Conservation (phyloP, 2,888 invertebrate genomes). For the Conomelus anceps region DNA sequence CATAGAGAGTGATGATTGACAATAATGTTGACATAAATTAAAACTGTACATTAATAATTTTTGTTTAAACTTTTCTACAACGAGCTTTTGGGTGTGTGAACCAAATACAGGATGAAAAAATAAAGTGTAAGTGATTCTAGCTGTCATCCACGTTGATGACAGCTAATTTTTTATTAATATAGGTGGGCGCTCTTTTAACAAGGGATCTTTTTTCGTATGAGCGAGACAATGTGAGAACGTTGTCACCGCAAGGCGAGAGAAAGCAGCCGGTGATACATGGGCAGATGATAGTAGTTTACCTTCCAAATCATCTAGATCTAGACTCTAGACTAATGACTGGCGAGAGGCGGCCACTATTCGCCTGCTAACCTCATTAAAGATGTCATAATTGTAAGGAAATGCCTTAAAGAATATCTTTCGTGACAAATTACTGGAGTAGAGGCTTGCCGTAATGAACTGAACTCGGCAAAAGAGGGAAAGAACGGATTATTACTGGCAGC, state of each 20-base stretch:
- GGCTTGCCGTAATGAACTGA: neutral
- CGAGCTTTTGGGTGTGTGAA: no score
- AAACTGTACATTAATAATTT: no score
- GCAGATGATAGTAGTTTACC: neutral
- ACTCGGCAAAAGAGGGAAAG: conserved; percentile 3
- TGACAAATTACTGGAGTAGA: neutral
- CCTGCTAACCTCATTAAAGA: neutral
- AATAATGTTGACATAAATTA: no score
- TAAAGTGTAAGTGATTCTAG: no score
- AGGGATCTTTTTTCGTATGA: neutral
- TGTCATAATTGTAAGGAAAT: neutral
- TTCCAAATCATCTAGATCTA: neutral
- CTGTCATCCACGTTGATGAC: no score
- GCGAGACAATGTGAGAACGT: neutral
- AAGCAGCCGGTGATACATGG: neutral
- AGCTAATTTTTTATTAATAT: no score
- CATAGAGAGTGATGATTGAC: no score
- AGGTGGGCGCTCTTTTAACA: no score
- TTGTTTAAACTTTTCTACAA: no score
- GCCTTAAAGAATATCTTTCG: neutral
- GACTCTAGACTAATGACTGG: neutral
- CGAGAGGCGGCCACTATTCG: neutral
- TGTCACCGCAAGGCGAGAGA: neutral
- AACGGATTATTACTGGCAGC: conserved; percentile 6
- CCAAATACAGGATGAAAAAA: no score